Evolutionary conservation across 2,113 vertebrate genomes (phyloP), one percentile per base, ranked within the genome.

Genomic region (Phalacrocorax pelagicus): DNA sequence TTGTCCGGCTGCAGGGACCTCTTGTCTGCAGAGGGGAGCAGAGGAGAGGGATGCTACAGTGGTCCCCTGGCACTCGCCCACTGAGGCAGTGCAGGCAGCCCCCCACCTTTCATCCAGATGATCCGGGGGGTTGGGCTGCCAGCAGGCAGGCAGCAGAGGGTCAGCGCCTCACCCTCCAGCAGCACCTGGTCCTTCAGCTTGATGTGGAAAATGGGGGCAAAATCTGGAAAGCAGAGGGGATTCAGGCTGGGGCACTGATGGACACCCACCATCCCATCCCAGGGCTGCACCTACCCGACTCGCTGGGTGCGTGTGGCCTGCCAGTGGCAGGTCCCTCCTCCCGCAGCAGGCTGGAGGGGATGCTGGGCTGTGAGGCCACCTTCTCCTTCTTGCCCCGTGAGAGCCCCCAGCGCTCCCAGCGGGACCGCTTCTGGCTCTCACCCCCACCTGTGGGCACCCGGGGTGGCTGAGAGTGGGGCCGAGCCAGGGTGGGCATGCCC

Each of bases 161-260:
- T 99, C 90, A 99, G 98, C 3, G 99, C 98, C 83, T 99, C 99
- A 2, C 99, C 99, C 94, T 99, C 99, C 86, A 99, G 98, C 93
- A 99, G 98, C 95, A 99, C 98, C 89, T 99, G 99, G 98, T 99
- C 99, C 98, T 99, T 99, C 96, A 99, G 98, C 87, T 99, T 99
- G 95, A 99, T 99, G 96, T 99, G 99, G 98, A 99, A 99, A 87
- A 99, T 96, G 9, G 99, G 99, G 84, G 99, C 98, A 59, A 99
- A 99, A 96, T 99, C 99, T 99, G 96, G n/a, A 75, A 52, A 80
- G 61, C 34, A 54, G 18, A 49, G 40, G 8, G 17, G 24, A 30
- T 23, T 66, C 38, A 85, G 42, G 36, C 57, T 73, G 17, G 32
- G 81, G 30, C 80, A 51, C 29, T 11, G 14, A 79, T 29, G 78